phyloP scores from a whole-genome alignment of 2,888 invertebrate species.

The Cantharis lateralis region DNA sequence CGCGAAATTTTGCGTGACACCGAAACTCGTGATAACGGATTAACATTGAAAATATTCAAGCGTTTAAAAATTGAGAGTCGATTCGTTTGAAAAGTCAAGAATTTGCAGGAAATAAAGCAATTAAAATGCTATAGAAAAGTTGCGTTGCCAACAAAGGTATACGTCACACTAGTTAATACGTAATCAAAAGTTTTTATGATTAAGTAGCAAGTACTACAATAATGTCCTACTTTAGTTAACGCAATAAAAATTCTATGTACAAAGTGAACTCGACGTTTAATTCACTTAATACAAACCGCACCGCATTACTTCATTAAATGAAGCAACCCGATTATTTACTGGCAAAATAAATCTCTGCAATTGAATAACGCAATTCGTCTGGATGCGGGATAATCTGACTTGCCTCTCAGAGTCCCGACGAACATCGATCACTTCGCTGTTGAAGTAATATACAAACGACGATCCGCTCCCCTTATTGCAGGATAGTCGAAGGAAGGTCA shows the following conservation, averaged over 20 bases:
- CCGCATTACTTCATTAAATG: neutral
- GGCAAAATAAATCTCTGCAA: neutral
- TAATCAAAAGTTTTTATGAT: slow-evolving; percentile 19
- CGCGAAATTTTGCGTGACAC: slow-evolving; percentile 19
- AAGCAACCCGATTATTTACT: neutral
- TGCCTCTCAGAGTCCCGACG: neutral
- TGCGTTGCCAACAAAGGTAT: slow-evolving; percentile 8
- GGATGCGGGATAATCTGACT: neutral
- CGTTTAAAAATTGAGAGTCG: neutral
- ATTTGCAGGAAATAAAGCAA: neutral
- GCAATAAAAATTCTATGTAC: slow-evolving; percentile 25
- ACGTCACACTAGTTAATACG: slow-evolving; percentile 26
- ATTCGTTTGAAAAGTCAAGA: neutral
- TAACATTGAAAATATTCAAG: neutral
- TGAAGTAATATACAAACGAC: no score
- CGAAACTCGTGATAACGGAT: neutral
- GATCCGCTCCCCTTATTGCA: no score
- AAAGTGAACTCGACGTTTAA: neutral
- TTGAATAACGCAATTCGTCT: neutral
- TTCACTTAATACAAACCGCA: neutral
- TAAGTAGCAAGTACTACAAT: neutral
- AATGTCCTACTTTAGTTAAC: slow-evolving; percentile 32
- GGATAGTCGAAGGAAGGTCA: no score
- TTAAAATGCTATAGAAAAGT: slow-evolving; percentile 19
- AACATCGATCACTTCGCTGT: neutral